phyloP scores from a whole-genome alignment of 2,888 invertebrate species.

The Acronicta alni region DNA sequence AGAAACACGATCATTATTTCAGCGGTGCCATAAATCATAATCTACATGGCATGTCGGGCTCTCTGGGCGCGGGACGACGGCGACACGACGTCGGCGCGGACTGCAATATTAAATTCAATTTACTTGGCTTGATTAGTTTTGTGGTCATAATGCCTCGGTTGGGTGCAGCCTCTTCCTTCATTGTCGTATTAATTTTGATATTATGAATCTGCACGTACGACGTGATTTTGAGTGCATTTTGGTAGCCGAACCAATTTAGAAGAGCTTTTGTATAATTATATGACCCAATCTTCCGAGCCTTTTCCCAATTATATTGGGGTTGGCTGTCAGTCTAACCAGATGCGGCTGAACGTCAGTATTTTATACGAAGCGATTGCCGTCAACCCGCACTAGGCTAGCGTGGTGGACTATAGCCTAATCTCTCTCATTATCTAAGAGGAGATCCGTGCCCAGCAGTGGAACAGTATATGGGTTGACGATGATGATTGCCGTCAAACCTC shows the following conservation, averaged over 20 bases:
- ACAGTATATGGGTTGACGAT: no score
- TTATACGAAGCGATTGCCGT: no score
- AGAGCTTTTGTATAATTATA: neutral
- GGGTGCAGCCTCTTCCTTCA: constrained; percentile 66
- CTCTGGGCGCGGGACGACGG: constrained; percentile 49
- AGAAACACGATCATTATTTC: constrained; percentile 50
- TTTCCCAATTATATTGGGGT: no score
- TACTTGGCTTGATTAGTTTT: constrained; percentile 82
- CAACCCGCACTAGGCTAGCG: no score
- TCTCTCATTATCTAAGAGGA: no score
- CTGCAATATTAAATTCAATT: constrained; percentile 85
- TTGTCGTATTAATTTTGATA: constrained; percentile 65
- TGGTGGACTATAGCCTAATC: no score
- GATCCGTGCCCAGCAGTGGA: no score
- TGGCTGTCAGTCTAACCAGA: no score
- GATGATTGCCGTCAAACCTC: no score
- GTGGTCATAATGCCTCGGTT: constrained; percentile 72
- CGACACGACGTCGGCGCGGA: constrained; percentile 47
- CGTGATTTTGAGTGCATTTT: constrained; percentile 43
- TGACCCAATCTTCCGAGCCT: no score
- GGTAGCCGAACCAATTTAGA: constrained; percentile 22
- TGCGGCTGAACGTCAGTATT: no score
- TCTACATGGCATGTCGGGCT: constrained; percentile 57
- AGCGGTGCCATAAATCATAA: constrained; percentile 62
- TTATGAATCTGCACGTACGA: constrained; percentile 31